Percentiles rank a stretch among this genome's conserved stretches.
Evolutionary conservation across 2,113 vertebrate genomes (phyloP).

Genomic region (Gallinago jamesoni): DNA sequence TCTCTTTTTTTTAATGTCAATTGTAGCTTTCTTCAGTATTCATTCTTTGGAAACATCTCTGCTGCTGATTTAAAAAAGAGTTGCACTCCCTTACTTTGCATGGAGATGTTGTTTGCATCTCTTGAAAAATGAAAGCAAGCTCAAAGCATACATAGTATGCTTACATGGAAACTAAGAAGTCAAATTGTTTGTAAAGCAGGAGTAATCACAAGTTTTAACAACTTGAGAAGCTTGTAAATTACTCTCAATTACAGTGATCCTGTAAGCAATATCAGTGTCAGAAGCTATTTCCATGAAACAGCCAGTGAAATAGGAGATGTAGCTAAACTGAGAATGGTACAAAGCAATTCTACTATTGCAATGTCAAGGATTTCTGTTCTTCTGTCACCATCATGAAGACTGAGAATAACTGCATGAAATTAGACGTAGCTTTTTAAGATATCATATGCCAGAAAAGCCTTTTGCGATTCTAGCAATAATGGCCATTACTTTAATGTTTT

Average conservation of each 20-base stretch:
- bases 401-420: slow-evolving; percentile 4
- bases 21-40: background rate
- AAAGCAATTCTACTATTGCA: background rate
- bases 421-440: slow-evolving; percentile 17
- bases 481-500: background rate
- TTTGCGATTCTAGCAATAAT: background rate
- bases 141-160: background rate
- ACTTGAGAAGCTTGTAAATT: slow-evolving; percentile 57
- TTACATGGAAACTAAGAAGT: background rate
- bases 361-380: slow-evolving; percentile 8
- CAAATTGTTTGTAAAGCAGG: background rate
- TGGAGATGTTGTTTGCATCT: background rate
- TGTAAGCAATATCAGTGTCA: slow-evolving; percentile 13
- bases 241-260: slow-evolving; percentile 24
- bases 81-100: background rate
- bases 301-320: slow-evolving; percentile 34
- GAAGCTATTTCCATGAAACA: background rate
- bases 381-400: background rate
- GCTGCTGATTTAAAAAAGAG: background rate
- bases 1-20: background rate
- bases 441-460: background rate
- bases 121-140: background rate
- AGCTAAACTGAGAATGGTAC: background rate
- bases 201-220: slow-evolving; percentile 2
- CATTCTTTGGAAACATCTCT: background rate